Conservation (phyloP, 1,140 invertebrate genomes). For the Helicoverpa zea region DNA sequence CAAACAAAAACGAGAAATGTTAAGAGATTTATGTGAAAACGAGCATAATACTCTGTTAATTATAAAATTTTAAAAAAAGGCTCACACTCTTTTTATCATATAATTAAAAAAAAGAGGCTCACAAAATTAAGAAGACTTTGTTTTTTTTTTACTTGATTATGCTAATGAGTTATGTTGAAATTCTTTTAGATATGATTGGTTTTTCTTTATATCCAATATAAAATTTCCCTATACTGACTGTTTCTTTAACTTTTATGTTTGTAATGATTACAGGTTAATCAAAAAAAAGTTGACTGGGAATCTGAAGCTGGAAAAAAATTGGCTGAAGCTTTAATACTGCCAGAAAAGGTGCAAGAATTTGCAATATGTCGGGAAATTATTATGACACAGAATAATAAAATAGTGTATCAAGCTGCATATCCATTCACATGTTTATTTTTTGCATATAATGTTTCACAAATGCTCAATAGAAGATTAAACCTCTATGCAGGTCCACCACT, state of each 20-base stretch:
- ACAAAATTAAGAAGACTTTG: too few relatives aligned
- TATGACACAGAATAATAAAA: slow-evolving; percentile 86
- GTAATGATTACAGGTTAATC: slow-evolving; percentile 84
- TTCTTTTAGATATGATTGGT: too few relatives aligned
- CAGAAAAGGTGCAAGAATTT: slow-evolving; percentile 92
- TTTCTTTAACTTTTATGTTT: neutral
- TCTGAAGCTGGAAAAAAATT: slow-evolving; percentile 88
- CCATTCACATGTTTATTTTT: slow-evolving; percentile 80
- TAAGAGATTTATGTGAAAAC: too few relatives aligned
- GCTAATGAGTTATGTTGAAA: too few relatives aligned
- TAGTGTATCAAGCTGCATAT: slow-evolving; percentile 86
- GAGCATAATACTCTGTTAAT: too few relatives aligned
- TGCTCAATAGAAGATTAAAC: slow-evolving; percentile 86
- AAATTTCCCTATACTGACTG: too few relatives aligned
- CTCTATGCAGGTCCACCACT: slow-evolving; percentile 85
- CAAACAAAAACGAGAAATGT: too few relatives aligned
- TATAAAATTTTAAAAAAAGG: too few relatives aligned
- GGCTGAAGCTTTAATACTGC: slow-evolving; percentile 89
- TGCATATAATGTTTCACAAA: slow-evolving; percentile 84
- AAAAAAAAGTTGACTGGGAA: slow-evolving; percentile 88
- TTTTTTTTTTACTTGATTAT: too few relatives aligned
- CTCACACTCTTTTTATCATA: too few relatives aligned
- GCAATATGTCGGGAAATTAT: slow-evolving; percentile 92
- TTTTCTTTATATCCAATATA: too few relatives aligned
- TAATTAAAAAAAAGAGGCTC: too few relatives aligned